Percentiles rank a stretch among this genome's conserved stretches.
Evolutionary conservation across 1,140 invertebrate genomes (phyloP).

Genomic region (Drosophila lowei): DNA sequence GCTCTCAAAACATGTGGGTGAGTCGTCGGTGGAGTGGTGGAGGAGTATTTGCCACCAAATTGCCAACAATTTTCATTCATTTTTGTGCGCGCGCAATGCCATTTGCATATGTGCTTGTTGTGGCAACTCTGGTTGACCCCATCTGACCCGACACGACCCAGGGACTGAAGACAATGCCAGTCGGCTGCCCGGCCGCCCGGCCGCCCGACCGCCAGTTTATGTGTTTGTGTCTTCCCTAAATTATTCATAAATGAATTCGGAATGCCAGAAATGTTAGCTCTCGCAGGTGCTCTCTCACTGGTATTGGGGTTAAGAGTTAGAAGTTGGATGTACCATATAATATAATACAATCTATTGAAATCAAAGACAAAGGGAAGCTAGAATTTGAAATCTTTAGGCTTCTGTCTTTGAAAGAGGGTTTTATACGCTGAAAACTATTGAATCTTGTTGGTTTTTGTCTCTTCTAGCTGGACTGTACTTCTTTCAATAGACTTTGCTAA

Average conservation of each 20-base stretch:
- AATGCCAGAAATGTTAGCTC: not conserved
- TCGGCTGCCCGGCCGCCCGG: constrained; percentile 29
- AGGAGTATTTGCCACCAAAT: constrained; percentile 73
- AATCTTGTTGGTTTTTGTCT: too few relatives aligned
- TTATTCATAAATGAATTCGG: constrained; percentile 58
- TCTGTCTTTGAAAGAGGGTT: too few relatives aligned
- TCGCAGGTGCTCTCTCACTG: too few relatives aligned
- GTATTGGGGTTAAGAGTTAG: too few relatives aligned
- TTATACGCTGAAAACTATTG: too few relatives aligned
- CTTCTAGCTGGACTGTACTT: too few relatives aligned
- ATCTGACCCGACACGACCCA: constrained; percentile 16
- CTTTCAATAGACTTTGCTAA: too few relatives aligned
- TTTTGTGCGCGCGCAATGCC: constrained; percentile 57
- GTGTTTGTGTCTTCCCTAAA: constrained; percentile 54
- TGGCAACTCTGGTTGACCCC: constrained; percentile 36
- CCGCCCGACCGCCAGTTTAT: constrained; percentile 48
- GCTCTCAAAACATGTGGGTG: constrained; percentile 4
- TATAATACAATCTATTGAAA: too few relatives aligned
- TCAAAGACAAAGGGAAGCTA: too few relatives aligned
- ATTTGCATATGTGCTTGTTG: constrained; percentile 63
- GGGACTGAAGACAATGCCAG: constrained; percentile 47
- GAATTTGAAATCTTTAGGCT: too few relatives aligned
- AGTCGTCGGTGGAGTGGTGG: not conserved
- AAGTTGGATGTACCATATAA: not conserved
- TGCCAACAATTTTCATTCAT: constrained; percentile 82